Evolutionary conservation across 2,113 vertebrate species (phyloP), one percentile per base, ranked within the genome.

Genomic region (Siniperca chuatsi): DNA sequence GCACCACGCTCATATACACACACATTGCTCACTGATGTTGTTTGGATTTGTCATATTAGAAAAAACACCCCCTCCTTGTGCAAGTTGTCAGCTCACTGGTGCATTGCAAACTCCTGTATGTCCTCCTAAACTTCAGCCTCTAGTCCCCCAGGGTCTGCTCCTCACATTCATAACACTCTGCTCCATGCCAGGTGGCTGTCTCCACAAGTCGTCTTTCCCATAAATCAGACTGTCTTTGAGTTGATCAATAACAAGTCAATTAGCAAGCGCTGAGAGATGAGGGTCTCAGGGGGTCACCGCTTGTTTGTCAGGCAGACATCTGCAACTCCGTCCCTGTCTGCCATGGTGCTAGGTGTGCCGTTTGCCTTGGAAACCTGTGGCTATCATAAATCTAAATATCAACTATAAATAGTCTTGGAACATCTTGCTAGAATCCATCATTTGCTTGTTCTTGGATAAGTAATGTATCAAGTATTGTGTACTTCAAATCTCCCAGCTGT

Each of bases 181-280:
- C 86, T 91, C 74, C 29, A 78, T 88, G 93, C 95, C 95, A 96
- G 95, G 94, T 95, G 95, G 94, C 90, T 94, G 93, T 95, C 91
- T 92, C 84, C 82, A 65, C 84, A 85, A 85, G 88, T 92, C 87
- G 75, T 77, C 89, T 83, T 82, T 29, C 82, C 84, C 94, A 94
- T 96, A 92, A 93, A 95, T 95, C 94, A 96, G 92, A 92, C 94
- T 92, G 94, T 90, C 94, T 89, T 91, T 89, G 90, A 91, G 81
- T 94, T 95, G 93, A 96, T 96, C 95, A 96, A 95, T 96, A 96
- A 96, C 96, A 96, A 95, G 94, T 94, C 93, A 94, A 95, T 95
- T 95, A 95, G 93, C 90, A 89, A 91, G 82, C 68, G 42, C 78
- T 61, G 84, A 94, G 94, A 88, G 89, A 93, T 90, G 75, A 75